A percentile compares a stretch with the other conserved stretches of the same genome.
phyloP scores from a whole-genome alignment of 2,888 invertebrate genomes.

The Hirtodrosophila confusa region DNA sequence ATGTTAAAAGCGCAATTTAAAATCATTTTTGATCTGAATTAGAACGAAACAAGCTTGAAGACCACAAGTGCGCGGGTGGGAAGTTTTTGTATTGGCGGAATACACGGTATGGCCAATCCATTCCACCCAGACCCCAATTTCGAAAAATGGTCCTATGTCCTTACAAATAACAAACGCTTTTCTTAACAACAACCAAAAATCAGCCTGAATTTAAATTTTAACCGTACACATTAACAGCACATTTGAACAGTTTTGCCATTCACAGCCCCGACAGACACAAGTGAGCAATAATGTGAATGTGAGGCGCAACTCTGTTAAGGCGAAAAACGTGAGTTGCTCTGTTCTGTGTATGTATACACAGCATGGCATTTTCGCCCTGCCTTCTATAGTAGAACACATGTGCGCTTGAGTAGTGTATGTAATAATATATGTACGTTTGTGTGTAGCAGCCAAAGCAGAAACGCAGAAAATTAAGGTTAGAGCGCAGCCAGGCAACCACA shows the following conservation, averaged over 20 bases:
- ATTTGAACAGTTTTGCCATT: constrained; percentile 32
- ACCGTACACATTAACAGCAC: too few relatives aligned
- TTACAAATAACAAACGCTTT: too few relatives aligned
- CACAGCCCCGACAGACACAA: constrained; percentile 22
- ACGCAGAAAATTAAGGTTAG: constrained; percentile 82
- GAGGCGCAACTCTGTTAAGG: constrained; percentile 38
- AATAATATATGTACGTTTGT: constrained; percentile 45
- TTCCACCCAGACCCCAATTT: too few relatives aligned
- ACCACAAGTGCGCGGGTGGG: too few relatives aligned
- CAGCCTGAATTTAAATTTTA: constrained; percentile 6
- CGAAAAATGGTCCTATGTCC: too few relatives aligned
- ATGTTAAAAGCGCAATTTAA: too few relatives aligned
- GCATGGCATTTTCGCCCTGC: constrained; percentile 55
- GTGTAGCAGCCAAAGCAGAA: constrained; percentile 72
- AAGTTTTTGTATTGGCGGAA: too few relatives aligned
- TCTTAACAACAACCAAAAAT: too few relatives aligned
- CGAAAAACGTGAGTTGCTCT: constrained; percentile 69
- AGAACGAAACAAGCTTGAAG: too few relatives aligned
- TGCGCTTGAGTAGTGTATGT: constrained; percentile 58
- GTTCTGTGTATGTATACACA: constrained; percentile 81
- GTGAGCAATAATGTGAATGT: constrained; percentile 23
- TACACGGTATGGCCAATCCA: too few relatives aligned
- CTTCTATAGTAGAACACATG: constrained; percentile 67
- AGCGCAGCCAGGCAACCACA: constrained; percentile 69
- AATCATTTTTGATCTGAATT: too few relatives aligned